Evolutionary conservation across 2,888 invertebrate genomes (phyloP).

Genomic region (Pachycephus smyrnensis): DNA sequence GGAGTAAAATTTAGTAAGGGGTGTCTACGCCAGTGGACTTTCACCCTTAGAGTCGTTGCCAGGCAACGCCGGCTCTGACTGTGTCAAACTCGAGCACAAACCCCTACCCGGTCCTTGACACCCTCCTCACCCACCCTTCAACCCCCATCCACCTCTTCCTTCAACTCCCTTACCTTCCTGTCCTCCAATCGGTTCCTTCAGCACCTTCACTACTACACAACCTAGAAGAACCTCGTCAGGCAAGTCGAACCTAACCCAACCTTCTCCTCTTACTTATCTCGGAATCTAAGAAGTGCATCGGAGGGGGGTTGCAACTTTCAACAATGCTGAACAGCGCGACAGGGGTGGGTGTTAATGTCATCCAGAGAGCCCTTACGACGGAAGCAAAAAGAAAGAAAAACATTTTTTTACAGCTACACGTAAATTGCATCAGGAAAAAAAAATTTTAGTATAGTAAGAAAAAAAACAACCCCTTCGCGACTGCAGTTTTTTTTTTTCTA

Average conservation of each 20-base stretch:
- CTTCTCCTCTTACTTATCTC: too few relatives aligned
- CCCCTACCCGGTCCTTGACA: conserved; percentile 19
- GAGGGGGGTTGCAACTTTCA: neutral
- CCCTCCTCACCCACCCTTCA: conserved; percentile 29
- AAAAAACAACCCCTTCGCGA: neutral
- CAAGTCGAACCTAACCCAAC: too few relatives aligned
- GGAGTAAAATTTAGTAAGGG: conserved; percentile 49
- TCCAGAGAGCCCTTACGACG: neutral
- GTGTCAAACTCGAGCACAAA: conserved; percentile 61
- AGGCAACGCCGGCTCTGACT: conserved; percentile 62
- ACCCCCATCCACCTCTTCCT: conserved; percentile 35
- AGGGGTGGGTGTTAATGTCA: neutral
- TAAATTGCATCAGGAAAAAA: neutral
- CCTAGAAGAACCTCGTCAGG: neutral
- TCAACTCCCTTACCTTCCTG: conserved; percentile 23
- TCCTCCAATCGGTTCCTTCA: neutral
- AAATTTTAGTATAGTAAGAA: neutral
- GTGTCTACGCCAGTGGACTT: conserved; percentile 44
- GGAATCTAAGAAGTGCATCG: neutral
- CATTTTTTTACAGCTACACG: neutral
- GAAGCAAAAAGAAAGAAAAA: neutral
- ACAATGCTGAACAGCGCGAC: neutral
- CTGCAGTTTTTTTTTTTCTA: neutral
- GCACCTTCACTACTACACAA: neutral
- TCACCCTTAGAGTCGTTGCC: conserved; percentile 59